These are phyloP conservation scores for Melanerpes formicivorus DNA, from an alignment of 2,113 vertebrate genomes.

Conservation along the genomic window DNA sequence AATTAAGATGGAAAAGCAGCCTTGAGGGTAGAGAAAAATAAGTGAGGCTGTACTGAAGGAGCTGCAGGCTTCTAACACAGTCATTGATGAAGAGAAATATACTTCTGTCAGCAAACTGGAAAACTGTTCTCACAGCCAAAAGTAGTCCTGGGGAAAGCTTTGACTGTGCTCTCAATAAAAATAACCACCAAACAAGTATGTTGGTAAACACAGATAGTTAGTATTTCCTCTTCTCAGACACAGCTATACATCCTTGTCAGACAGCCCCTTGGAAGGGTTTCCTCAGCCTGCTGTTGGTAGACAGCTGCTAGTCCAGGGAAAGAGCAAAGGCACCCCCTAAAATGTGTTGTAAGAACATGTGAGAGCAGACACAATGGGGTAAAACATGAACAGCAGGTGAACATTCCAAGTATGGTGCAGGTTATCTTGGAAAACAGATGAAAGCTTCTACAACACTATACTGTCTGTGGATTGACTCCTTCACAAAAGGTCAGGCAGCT, in stretches of 20 bases:
- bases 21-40: neutral
- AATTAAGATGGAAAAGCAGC: neutral
- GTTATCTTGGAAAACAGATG: neutral
- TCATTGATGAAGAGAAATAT: neutral
- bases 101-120: neutral
- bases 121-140: neutral
- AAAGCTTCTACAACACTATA: neutral
- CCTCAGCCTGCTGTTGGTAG: neutral
- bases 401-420: neutral
- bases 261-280: neutral
- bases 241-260: neutral
- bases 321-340: neutral
- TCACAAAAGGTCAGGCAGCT: neutral
- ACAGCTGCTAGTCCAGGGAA: neutral
- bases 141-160: constrained; percentile 32
- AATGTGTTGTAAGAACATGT: neutral
- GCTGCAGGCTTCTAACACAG: constrained; percentile 33
- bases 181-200: constrained; percentile 13
- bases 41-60: neutral
- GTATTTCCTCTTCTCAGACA: neutral
- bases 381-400: neutral
- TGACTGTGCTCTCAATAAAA: constrained; percentile 36
- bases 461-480: neutral
- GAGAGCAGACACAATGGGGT: neutral
- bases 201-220: neutral